Conservation (phyloP, 35 echinoderm and acorn worm species). For the Ptychodera flava region DNA sequence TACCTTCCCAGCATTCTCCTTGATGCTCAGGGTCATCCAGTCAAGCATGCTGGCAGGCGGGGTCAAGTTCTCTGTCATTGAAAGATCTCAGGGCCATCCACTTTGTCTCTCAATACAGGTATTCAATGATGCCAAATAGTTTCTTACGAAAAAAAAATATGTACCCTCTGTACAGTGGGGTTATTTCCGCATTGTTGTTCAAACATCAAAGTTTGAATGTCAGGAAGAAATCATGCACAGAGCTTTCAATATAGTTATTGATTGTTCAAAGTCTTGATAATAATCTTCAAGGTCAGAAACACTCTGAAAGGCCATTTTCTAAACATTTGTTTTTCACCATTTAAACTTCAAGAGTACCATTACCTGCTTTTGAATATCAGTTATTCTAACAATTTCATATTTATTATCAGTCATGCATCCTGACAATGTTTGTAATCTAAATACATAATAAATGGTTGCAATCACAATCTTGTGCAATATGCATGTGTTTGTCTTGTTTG, state of each 20-base stretch:
- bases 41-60: conserved; percentile 20
- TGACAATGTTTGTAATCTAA: too few relatives aligned
- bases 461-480: too few relatives aligned
- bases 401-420: too few relatives aligned
- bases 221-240: background rate
- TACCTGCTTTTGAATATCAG: too few relatives aligned
- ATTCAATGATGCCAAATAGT: too few relatives aligned
- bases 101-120: background rate
- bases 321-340: too few relatives aligned
- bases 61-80: conserved; percentile 23
- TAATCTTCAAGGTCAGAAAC: background rate
- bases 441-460: too few relatives aligned
- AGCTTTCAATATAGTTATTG: conserved; percentile 8
- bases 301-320: background rate
- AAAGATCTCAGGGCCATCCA: background rate
- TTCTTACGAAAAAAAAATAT: too few relatives aligned
- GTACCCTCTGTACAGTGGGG: background rate
- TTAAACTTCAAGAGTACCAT: too few relatives aligned
- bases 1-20: conserved; percentile 61
- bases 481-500: too few relatives aligned
- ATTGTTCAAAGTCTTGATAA: background rate
- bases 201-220: background rate
- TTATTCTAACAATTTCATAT: too few relatives aligned
- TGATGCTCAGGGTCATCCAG: conserved; percentile 22
- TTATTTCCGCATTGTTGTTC: background rate